Percentiles rank a stretch among this genome's conserved stretches.
phyloP scores from a whole-genome alignment of 2,888 invertebrate genomes.

The Frankliniella intonsa region DNA sequence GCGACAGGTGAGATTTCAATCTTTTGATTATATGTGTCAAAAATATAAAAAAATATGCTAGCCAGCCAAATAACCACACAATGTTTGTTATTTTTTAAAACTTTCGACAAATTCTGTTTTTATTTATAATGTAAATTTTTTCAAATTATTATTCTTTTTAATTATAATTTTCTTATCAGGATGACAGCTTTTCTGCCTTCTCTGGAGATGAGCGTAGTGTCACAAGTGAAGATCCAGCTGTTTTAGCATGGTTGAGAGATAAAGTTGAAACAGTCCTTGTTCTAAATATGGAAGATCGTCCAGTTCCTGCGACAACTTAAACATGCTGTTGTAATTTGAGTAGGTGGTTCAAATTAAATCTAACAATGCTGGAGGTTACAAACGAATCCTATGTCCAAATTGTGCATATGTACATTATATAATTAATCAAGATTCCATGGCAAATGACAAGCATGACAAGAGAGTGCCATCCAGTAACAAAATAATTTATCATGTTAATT shows the following conservation, averaged over 20 bases:
- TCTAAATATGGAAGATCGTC: constrained; percentile 67
- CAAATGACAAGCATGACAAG: too few species aligned
- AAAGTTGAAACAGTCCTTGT: constrained; percentile 72
- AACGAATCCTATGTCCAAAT: too few species aligned
- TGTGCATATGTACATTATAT: too few species aligned
- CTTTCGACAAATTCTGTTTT: constrained; percentile 14
- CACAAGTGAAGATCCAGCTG: constrained; percentile 57
- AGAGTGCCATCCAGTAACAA: too few species aligned
- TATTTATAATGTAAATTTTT: background rate
- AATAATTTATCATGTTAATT: too few species aligned
- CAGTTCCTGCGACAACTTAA: constrained; percentile 48
- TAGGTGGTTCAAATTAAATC: too few species aligned
- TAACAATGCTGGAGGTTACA: too few species aligned
- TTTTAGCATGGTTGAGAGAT: constrained; percentile 64
- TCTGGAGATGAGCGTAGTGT: constrained; percentile 64
- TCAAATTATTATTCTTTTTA: background rate
- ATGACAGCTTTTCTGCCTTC: constrained; percentile 55
- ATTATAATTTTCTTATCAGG: constrained; percentile 46
- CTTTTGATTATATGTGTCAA: background rate
- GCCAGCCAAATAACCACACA: too few species aligned
- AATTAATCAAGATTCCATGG: too few species aligned
- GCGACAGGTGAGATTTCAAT: constrained; percentile 58
- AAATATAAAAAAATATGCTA: too few species aligned
- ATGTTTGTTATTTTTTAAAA: too few species aligned
- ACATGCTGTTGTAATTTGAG: background rate